Conservation (phyloP, 2,888 invertebrate genomes). For the Lordiphosa fenestrarum region DNA sequence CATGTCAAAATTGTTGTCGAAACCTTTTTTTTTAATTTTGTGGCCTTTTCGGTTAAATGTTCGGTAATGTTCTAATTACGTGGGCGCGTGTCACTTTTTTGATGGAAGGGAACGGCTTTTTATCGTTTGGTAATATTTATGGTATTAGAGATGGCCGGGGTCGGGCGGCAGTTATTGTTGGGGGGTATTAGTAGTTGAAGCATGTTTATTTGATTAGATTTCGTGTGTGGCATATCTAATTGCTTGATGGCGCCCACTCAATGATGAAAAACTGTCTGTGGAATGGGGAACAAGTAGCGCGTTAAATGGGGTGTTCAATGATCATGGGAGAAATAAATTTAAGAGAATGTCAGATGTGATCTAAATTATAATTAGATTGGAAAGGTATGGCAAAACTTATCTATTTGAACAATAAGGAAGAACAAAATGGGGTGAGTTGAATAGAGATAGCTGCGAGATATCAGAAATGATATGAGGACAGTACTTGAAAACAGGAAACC, state of each 20-base stretch:
- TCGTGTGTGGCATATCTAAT: conserved; percentile 54
- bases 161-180: no score
- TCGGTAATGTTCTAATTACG: conserved; percentile 72
- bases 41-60: conserved; percentile 49
- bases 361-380: no score
- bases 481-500: no score
- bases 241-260: conserved; percentile 13
- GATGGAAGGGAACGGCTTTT: conserved; percentile 7
- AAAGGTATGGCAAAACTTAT: no score
- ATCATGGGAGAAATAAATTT: conserved; percentile 6
- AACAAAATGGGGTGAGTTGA: no score
- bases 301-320: conserved; percentile 34
- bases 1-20: conserved; percentile 55
- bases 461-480: no score
- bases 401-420: no score
- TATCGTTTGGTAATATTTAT: conserved; percentile 36
- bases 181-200: conserved; percentile 35
- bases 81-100: conserved; percentile 72
- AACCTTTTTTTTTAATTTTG: conserved; percentile 47
- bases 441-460: no score
- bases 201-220: conserved; percentile 59
- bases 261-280: neutral
- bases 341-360: no score
- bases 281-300: conserved; percentile 2
- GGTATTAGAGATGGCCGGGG: conserved; percentile 23